Conservation (phyloP, 2,797 vertebrate species). For the Vultur gryphus region DNA sequence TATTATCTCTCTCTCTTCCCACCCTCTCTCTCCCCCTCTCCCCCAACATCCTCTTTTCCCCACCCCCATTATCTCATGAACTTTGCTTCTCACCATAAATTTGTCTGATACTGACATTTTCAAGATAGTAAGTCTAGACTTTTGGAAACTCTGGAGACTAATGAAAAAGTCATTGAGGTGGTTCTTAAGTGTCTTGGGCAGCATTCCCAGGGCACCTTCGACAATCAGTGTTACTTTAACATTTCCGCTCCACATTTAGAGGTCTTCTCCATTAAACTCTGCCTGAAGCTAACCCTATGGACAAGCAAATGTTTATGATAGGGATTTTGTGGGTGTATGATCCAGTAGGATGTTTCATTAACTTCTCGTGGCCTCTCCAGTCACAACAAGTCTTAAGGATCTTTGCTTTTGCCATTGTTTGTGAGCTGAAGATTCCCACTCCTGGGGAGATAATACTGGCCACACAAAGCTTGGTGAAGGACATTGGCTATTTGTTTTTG, state of each 20-base stretch:
- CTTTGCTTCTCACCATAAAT: conserved; percentile 63
- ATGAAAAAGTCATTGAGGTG: conserved; percentile 42
- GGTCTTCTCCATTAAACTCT: not conserved
- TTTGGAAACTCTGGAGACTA: conserved; percentile 54
- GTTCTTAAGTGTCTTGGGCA: conserved; percentile 39
- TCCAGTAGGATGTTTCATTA: not conserved
- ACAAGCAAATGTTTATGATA: not conserved
- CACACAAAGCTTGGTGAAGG: not conserved
- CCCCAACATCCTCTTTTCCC: not conserved
- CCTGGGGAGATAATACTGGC: not conserved
- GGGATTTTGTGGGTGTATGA: not conserved
- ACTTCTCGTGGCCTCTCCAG: not conserved
- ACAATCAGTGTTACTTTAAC: not conserved
- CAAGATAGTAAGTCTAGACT: conserved; percentile 67
- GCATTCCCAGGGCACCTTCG: conserved; percentile 38
- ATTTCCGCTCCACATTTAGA: not conserved
- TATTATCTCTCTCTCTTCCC: not conserved
- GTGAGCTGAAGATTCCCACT: not conserved
- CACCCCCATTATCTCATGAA: conserved; percentile 36
- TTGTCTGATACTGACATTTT: conserved; percentile 64
- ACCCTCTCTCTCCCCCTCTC: not conserved
- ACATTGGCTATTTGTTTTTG: not conserved
- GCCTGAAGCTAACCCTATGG: not conserved
- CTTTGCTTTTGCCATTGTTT: not conserved
- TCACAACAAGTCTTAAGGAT: not conserved